phyloP scores from a whole-genome alignment of 1,140 invertebrate species.

The Zaprionus taronus region DNA sequence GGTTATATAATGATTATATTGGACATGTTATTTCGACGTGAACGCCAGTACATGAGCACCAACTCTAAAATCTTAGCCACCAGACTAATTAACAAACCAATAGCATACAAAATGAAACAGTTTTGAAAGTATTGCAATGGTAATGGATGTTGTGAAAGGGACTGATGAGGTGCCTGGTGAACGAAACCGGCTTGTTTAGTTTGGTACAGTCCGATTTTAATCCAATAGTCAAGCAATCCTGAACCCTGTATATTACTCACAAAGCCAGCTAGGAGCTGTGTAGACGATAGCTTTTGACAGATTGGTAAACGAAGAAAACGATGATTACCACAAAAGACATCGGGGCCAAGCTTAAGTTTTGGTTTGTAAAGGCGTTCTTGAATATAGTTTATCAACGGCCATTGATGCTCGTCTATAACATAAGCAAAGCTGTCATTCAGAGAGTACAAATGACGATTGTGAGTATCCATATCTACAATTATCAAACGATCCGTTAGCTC shows the following conservation, averaged over 20 bases:
- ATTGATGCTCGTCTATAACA: constrained; percentile 2
- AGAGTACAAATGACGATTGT: not conserved
- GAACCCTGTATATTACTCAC: not conserved
- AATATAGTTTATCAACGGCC: not conserved
- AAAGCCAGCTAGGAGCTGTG: not conserved
- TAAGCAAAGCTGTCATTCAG: constrained; percentile 23
- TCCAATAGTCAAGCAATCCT: not conserved
- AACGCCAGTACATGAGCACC: not conserved
- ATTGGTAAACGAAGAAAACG: not conserved
- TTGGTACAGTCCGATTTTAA: not conserved
- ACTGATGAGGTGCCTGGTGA: not conserved
- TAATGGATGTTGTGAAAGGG: not conserved
- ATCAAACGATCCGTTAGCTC: not conserved
- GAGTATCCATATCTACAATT: not conserved
- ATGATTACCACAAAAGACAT: not conserved
- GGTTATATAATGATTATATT: constrained; percentile 1
- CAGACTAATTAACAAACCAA: not conserved
- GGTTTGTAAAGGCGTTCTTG: not conserved
- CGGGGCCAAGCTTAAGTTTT: constrained; percentile 2
- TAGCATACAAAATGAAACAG: not conserved
- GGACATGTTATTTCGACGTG: not conserved
- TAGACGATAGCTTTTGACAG: not conserved
- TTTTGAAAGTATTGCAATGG: not conserved
- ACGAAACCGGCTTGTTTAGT: not conserved
- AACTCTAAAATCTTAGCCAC: not conserved